A percentile compares a stretch with the other conserved stretches of the same genome.
Conservation (phyloP, 1,140 invertebrate genomes). For the Tribolium madens region DNA sequence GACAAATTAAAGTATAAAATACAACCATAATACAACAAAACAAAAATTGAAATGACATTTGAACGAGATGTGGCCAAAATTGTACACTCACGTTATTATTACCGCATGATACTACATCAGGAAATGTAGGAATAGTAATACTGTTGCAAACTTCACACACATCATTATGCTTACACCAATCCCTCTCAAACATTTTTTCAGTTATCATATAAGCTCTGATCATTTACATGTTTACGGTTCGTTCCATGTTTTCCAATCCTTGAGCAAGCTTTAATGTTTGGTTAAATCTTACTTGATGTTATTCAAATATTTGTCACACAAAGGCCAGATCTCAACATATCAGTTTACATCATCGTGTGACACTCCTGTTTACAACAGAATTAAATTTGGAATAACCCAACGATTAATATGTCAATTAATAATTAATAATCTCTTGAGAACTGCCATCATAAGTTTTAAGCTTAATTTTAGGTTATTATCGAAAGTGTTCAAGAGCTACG, state of each 20-base stretch:
- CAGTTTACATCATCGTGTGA: not conserved
- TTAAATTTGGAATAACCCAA: not conserved
- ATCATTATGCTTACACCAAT: not conserved
- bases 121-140: no score
- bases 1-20: no score
- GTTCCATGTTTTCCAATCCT: not conserved
- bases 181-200: not conserved
- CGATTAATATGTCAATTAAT: constrained; percentile 17
- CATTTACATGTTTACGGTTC: constrained; percentile 2
- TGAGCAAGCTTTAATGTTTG: not conserved
- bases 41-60: no score
- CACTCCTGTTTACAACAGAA: not conserved
- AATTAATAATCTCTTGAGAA: constrained; percentile 12
- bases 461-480: not conserved
- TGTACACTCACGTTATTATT: no score
- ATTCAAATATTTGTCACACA: constrained; percentile 12
- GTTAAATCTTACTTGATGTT: not conserved
- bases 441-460: not conserved
- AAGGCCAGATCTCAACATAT: not conserved
- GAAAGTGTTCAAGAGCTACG: not conserved
- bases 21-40: no score
- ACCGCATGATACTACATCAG: no score
- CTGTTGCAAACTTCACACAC: no score
- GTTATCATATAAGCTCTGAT: not conserved
- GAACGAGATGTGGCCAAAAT: no score